Conservation (phyloP, 2,888 invertebrate species). For the Amphimallon solstitiale region DNA sequence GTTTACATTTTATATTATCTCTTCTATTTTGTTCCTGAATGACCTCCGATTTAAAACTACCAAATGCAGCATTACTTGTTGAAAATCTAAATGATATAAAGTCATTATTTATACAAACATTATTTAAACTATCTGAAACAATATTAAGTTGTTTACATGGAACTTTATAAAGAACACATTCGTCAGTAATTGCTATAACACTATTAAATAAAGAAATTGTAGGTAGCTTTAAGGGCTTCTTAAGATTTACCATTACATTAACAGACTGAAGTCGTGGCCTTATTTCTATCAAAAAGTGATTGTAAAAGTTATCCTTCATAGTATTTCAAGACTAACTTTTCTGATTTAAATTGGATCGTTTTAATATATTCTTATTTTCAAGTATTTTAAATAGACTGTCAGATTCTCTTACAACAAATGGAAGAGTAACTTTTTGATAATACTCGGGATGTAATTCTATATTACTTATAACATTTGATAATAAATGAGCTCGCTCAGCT, state of each 20-base stretch:
- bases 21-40: slow-evolving; percentile 43
- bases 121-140: slow-evolving; percentile 55
- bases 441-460: slow-evolving; percentile 84
- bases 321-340: slow-evolving; percentile 30
- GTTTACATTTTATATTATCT: slow-evolving; percentile 39
- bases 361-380: slow-evolving; percentile 68
- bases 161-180: slow-evolving; percentile 44
- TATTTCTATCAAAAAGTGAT: slow-evolving; percentile 61
- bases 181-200: slow-evolving; percentile 47
- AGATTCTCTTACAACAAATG: slow-evolving; percentile 82
- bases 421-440: slow-evolving; percentile 83
- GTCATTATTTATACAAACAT: slow-evolving; percentile 51
- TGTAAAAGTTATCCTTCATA: slow-evolving; percentile 4
- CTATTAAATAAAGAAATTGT: slow-evolving; percentile 48
- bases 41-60: slow-evolving; percentile 57
- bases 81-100: slow-evolving; percentile 58
- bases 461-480: slow-evolving; percentile 90
- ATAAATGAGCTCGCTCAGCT: slow-evolving; percentile 86
- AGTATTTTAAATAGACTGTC: slow-evolving; percentile 76
- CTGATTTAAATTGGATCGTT: slow-evolving; percentile 56
- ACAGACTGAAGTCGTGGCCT: slow-evolving; percentile 70
- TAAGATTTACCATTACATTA: slow-evolving; percentile 68
- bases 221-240: slow-evolving; percentile 47
- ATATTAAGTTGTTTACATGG: slow-evolving; percentile 49
- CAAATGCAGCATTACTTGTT: slow-evolving; percentile 50